Percentiles rank a stretch among this genome's conserved stretches.
phyloP scores from a whole-genome alignment of 2,113 vertebrate species.

The Mandrillus leucophaeus region DNA sequence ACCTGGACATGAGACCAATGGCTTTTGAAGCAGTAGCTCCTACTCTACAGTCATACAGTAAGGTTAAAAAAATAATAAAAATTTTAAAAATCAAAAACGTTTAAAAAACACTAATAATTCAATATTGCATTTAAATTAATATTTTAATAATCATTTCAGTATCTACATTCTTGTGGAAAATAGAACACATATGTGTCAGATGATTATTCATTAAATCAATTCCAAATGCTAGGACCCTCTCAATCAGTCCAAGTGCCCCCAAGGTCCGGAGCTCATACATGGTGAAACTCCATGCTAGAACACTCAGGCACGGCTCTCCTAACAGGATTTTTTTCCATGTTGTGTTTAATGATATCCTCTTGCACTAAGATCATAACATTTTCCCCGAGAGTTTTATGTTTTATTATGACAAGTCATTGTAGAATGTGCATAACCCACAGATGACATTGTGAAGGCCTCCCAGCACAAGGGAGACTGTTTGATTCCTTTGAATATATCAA shows the following conservation, averaged over 20 bases:
- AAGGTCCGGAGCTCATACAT: background rate
- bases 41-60: background rate
- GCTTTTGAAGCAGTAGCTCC: background rate
- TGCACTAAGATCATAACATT: background rate
- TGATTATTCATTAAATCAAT: background rate
- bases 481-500: constrained; percentile 8
- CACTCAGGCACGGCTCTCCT: constrained; percentile 66
- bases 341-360: constrained; percentile 51
- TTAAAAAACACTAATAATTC: background rate
- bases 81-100: background rate
- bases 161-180: constrained; percentile 6
- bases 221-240: background rate
- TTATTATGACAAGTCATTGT: background rate
- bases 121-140: constrained; percentile 26
- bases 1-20: background rate
- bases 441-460: background rate
- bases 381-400: background rate
- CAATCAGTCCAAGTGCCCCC: background rate
- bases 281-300: background rate
- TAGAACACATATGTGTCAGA: background rate
- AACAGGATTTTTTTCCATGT: constrained; percentile 56
- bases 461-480: constrained; percentile 52
- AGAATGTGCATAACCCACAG: background rate
- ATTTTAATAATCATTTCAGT: constrained; percentile 8
- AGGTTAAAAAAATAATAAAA: background rate